A percentile compares a stretch with the other conserved stretches of the same genome.
Conservation (phyloP, 1,140 invertebrate species). For the Colletes latitarsis region DNA sequence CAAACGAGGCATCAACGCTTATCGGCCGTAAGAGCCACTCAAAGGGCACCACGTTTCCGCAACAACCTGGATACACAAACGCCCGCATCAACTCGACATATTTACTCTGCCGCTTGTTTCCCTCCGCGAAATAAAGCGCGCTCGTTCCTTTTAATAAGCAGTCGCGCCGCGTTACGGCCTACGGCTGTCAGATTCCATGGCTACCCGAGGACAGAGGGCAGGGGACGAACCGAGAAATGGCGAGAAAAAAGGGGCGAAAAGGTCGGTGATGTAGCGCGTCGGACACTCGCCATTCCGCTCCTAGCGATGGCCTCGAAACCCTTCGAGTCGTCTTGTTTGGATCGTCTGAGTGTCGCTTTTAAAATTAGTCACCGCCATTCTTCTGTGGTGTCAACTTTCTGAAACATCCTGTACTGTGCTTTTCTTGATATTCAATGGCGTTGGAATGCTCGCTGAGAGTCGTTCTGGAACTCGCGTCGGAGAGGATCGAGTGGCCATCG, state of each 20-base stretch:
- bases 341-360: too few relatives aligned
- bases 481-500: slow-evolving; percentile 37
- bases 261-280: slow-evolving; percentile 11
- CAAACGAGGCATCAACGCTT: slow-evolving; percentile 41
- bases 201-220: slow-evolving; percentile 1
- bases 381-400: too few relatives aligned
- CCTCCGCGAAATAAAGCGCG: slow-evolving; percentile 43
- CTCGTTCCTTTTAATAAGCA: slow-evolving; percentile 48
- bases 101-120: slow-evolving; percentile 44
- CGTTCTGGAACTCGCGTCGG: not conserved
- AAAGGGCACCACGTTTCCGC: slow-evolving; percentile 41
- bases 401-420: too few relatives aligned
- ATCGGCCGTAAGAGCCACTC: slow-evolving; percentile 35
- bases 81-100: slow-evolving; percentile 28
- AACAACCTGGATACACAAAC: slow-evolving; percentile 33
- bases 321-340: not conserved
- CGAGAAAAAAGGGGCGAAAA: slow-evolving; percentile 15
- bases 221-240: slow-evolving; percentile 18
- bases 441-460: too few relatives aligned
- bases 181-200: slow-evolving; percentile 39
- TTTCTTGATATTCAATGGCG: not conserved
- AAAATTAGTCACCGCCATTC: too few relatives aligned
- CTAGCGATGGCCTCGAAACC: not conserved
- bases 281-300: not conserved
- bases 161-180: slow-evolving; percentile 33